Evolutionary conservation across 2,113 vertebrate species (phyloP), one percentile per base, ranked within the genome.

Genomic region (Gobiocypris rarus): DNA sequence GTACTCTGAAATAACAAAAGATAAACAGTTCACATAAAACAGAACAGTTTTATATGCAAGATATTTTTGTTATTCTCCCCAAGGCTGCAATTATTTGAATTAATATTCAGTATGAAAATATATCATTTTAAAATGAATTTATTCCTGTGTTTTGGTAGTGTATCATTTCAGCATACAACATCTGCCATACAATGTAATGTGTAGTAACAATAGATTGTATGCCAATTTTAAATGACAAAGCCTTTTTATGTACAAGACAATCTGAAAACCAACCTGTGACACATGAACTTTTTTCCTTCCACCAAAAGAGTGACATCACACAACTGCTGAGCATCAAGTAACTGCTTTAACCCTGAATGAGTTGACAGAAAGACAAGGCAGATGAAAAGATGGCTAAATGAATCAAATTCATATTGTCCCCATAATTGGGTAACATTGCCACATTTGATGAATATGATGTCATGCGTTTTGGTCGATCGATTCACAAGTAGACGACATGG

Each of bases 241-340:
- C 5, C 50, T 54, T 52, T 48, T n/a, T 56, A 41, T 45, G 38
- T 26, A 58, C 22, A 71, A 43, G 14, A 76, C 4, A 24, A 54
- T 28, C 31, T 28, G 15, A 73, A 4, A 71, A 28, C 86, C 3
- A 81, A 95, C 94, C 94, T 94, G 92, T 95, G 94, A 88, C 94
- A 95, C 93, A 94, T 94, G 89, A 95, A 95, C 90, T 92, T 94
- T 88, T 93, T 94, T 28, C 94, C 94, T 78, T 95, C 94, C 6
- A 95, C 94, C n/a, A 95, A 84, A 11, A 95, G 88, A n/a, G 94
- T 95, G 1, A 95, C 94, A 43, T 95, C 94, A 90, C 94, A 95
- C 85, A 95, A 89, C 90, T 95, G 94, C 90, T 94, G 94, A 70
- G 94, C 94, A 81, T 95, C 94, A 77, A 95, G 89, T n/a, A 95